Evolutionary conservation across 2,113 vertebrate species (phyloP), one percentile per base, ranked within the genome.

Genomic region (Quiscalus mexicanus): DNA sequence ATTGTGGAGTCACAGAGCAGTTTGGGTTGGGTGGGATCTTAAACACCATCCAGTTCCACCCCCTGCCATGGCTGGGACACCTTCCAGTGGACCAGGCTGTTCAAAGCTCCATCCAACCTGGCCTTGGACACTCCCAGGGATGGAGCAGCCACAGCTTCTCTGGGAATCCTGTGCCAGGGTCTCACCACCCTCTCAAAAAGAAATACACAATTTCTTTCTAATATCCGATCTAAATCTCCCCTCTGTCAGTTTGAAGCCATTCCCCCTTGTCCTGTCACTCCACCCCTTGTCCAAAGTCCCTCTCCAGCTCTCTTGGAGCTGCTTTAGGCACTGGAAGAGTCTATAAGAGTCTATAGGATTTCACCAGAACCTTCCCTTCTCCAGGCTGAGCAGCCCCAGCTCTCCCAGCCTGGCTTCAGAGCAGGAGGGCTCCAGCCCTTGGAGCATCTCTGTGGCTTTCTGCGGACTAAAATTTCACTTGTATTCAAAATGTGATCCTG

Each of bases 121-220:
- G 41, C 18, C 47, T 37, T 62, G 63, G 3, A 27, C 31, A 37
- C 8, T 63, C 28, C 25, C 47, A 76, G 79, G 35, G 55, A 11
- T 62, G 41, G 4, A 4, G 17, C 53, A 60, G 12, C 41, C 41
- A 41, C 70, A 83, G 30, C 30, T 69, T 16, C 79, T 62, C 12
- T 69, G 55, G 24, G 5, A 1, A 62, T 0, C 9, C 30, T 49
- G 13, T 44, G 15, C 68, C 44, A n/a, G 47, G 6, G 4, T 7
- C 28, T 47, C 12, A 2, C 10, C 25, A 27, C 17, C 25, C 11
- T 69, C 14, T 9, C 11, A 30, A 8, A 8, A 44, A 27, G 2
- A 52, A 77, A 52, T 27, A 27, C 1, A 69, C 4, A 33, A 28
- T 63, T 84, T 49, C 5, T 56, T 77, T 22, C 31, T 33, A 16